Conservation (phyloP, 2,888 invertebrate genomes). For the Dicyrtomina minuta region DNA sequence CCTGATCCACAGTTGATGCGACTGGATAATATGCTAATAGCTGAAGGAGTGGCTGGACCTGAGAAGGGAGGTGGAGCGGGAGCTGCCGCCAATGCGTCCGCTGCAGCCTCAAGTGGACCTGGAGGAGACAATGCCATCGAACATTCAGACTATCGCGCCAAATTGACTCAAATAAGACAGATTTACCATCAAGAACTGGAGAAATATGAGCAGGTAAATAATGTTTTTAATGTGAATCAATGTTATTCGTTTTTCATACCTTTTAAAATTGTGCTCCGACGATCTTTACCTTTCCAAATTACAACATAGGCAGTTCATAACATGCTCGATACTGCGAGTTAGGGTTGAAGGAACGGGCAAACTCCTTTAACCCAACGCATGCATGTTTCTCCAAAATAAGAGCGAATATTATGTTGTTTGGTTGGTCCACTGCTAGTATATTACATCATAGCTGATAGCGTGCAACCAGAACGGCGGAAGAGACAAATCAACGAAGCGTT, state of each 20-base stretch:
- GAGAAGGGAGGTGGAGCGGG: slow-evolving; percentile 88
- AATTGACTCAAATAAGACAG: slow-evolving; percentile 95
- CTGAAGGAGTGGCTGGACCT: slow-evolving; percentile 96
- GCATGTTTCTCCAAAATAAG: not conserved
- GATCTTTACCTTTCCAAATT: too few relatives aligned
- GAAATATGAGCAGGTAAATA: slow-evolving; percentile 89
- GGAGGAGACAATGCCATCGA: slow-evolving; percentile 94
- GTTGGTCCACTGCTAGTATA: not conserved
- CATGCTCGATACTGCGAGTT: too few relatives aligned
- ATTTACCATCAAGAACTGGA: slow-evolving; percentile 99
- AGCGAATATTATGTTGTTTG: slow-evolving; percentile 1
- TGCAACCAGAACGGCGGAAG: slow-evolving; percentile 19
- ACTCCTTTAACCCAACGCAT: too few relatives aligned
- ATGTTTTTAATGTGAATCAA: not conserved
- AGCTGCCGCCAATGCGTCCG: slow-evolving; percentile 87
- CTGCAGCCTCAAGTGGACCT: slow-evolving; percentile 74
- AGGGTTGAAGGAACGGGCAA: too few relatives aligned
- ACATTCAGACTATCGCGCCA: slow-evolving; percentile 98
- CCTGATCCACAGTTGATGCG: slow-evolving; percentile 98
- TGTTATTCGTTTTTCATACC: not conserved
- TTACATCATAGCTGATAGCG: slow-evolving; percentile 11
- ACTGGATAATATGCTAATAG: slow-evolving; percentile 90
- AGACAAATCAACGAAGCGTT: slow-evolving; percentile 29
- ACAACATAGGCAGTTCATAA: too few relatives aligned
- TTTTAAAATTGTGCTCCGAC: not conserved